A percentile compares a stretch with the other conserved stretches of the same genome.
Evolutionary conservation across 2,797 vertebrate genomes (phyloP).

Genomic region (Selene dorsalis): DNA sequence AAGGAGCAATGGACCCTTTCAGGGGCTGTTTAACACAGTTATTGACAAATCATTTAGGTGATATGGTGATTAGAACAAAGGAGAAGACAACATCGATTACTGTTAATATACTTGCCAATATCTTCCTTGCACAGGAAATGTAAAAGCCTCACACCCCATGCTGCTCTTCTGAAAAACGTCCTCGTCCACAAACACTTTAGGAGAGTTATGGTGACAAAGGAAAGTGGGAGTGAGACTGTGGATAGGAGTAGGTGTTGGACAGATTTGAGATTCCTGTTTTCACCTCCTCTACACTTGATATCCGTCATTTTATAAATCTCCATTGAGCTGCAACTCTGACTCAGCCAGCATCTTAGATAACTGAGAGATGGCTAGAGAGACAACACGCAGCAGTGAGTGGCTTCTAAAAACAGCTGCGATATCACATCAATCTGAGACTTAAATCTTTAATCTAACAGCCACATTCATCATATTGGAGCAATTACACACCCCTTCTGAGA

Average conservation of each 20-base stretch:
- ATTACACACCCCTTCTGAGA: constrained; percentile 22
- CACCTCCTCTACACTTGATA: constrained; percentile 70
- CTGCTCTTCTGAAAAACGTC: constrained; percentile 12
- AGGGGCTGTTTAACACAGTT: not conserved
- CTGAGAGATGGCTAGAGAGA: constrained; percentile 51
- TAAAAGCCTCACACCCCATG: not conserved
- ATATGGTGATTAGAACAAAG: not conserved
- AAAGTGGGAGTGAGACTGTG: constrained; percentile 30
- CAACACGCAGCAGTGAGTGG: constrained; percentile 37
- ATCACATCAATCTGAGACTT: constrained; percentile 52
- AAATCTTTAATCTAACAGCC: constrained; percentile 44
- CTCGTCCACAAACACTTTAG: constrained; percentile 26
- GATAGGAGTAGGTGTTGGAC: constrained; percentile 57
- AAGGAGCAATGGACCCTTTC: not conserved
- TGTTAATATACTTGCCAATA: constrained; percentile 45
- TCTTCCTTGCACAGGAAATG: not conserved
- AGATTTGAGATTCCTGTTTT: constrained; percentile 62
- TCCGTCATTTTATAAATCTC: constrained; percentile 66
- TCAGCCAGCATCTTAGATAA: constrained; percentile 71
- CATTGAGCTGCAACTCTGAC: constrained; percentile 64
- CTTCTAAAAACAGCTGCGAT: constrained; percentile 50
- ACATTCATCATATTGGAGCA: constrained; percentile 49
- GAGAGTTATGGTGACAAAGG: constrained; percentile 31
- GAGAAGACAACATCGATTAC: constrained; percentile 17
- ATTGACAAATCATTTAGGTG: constrained; percentile 31